Base-by-base conservation (phyloP, 1,140 invertebrate genomes). In the Lepidurus couesii region DNA sequence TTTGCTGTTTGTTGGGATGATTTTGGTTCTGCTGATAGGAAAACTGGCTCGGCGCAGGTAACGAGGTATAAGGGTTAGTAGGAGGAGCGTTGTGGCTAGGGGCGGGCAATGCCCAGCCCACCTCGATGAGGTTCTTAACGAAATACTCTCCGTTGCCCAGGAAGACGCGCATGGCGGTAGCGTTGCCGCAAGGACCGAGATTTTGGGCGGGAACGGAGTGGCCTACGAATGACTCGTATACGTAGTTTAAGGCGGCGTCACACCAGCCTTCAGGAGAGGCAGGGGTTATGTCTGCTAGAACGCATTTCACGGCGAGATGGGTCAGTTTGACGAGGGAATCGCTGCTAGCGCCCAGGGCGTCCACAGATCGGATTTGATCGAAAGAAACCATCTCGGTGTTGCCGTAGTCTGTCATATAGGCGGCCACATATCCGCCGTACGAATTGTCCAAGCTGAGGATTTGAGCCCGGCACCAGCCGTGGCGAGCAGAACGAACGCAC, bases 361-460 rank as follows among this genome's bases (percentile, higher is more conserved):
- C 79, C 9, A 81, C n/a, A 44, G 65, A 42, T 44, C 80, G 80
- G 21, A 84, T 74, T 21, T 80, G 75, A 34, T 84, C 75, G 0
- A 47, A 1, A 1, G 82, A 8, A 26, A 88, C 79, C 10, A 83
- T 81, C 80, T 87, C 86, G 13, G 78, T 81, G 75, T 87, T 88
- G 43, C 89, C 89, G 81, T 87, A 88, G 82, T 90, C 89, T 44
- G 89, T 84, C 81, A 86, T 88, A n/a, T 83, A 77, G 53, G 53
- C 53, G 53, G 13, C 4, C 5, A 16, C 53, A 65, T n/a, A 65
- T 1, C 53, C 53, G 6, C 21, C 21, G 53, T 65, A 65, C 1
- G 21, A 7, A 7, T 65, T 21, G 53, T 65, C 53, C 53, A 65
- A 65, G 53, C 5, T n/a, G 53, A 65, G 53, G 21, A 65, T 13